Conservation (phyloP, 2,113 vertebrate species). For the Protobothrops mucrosquamatus region DNA sequence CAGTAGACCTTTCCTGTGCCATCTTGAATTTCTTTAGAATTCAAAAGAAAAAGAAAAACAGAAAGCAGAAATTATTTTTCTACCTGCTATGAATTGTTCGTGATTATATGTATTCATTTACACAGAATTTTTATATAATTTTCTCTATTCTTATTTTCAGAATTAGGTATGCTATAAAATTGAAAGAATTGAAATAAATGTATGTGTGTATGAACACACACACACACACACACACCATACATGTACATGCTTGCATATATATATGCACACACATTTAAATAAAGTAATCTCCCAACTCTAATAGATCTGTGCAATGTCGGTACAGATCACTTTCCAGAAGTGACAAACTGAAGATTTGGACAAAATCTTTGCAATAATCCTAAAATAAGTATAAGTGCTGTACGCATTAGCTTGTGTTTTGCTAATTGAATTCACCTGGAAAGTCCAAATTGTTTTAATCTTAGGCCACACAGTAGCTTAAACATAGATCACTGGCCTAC, state of each 20-base stretch:
- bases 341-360: slow-evolving; percentile 22
- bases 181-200: background rate
- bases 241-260: too few species aligned
- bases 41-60: background rate
- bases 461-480: slow-evolving; percentile 33
- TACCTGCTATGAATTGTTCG: background rate
- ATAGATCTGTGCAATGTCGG: slow-evolving; percentile 24
- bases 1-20: background rate
- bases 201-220: too few species aligned
- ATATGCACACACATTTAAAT: too few species aligned
- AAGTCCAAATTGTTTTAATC: slow-evolving; percentile 60
- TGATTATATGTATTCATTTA: background rate
- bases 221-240: too few species aligned
- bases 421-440: slow-evolving; percentile 44
- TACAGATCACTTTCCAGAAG: slow-evolving; percentile 26
- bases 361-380: slow-evolving; percentile 9
- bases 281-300: background rate
- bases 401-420: slow-evolving; percentile 6
- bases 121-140: background rate
- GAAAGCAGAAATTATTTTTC: background rate
- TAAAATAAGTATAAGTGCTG: slow-evolving; percentile 15
- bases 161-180: background rate
- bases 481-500: slow-evolving; percentile 48
- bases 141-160: background rate
- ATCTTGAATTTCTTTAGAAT: too few species aligned